Evolutionary conservation across 2,113 vertebrate genomes (phyloP).

Genomic region (Crotalus horridus): DNA sequence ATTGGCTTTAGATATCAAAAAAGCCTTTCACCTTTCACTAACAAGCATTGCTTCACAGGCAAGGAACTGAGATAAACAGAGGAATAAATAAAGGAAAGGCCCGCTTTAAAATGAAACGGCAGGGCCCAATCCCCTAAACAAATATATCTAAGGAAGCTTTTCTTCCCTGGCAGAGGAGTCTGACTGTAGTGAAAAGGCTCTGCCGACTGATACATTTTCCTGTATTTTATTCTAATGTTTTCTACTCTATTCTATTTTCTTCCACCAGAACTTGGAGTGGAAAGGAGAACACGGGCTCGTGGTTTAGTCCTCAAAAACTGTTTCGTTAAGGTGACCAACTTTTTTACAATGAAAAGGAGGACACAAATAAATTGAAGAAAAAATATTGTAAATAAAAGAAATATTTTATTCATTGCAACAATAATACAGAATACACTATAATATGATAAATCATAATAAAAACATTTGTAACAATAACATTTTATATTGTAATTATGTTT

Average conservation of each 20-base stretch:
- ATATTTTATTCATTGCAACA: no score
- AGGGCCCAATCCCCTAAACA: constrained; percentile 28
- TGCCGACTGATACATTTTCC: background rate
- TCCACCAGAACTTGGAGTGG: background rate
- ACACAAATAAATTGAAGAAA: no score
- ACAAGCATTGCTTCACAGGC: constrained; percentile 49
- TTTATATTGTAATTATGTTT: no score
- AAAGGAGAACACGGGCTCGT: background rate
- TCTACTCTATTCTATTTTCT: background rate
- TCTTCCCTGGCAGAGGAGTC: constrained; percentile 23
- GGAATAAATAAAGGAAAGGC: constrained; percentile 30
- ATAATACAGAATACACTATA: no score
- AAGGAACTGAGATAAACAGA: constrained; percentile 26
- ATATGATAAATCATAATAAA: no score
- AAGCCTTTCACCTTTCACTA: constrained; percentile 61
- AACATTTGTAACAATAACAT: no score
- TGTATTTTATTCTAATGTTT: background rate
- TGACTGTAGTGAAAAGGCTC: background rate
- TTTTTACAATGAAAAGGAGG: no score
- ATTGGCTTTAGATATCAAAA: constrained; percentile 62
- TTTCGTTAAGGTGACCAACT: background rate
- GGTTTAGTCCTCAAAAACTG: background rate
- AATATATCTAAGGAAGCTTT: background rate
- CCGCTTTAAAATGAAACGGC: constrained; percentile 31
- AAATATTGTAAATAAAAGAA: no score